Percentiles rank a stretch among this genome's conserved stretches.
phyloP scores from a whole-genome alignment of 1,140 invertebrate species.

The Spodoptera frugiperda region DNA sequence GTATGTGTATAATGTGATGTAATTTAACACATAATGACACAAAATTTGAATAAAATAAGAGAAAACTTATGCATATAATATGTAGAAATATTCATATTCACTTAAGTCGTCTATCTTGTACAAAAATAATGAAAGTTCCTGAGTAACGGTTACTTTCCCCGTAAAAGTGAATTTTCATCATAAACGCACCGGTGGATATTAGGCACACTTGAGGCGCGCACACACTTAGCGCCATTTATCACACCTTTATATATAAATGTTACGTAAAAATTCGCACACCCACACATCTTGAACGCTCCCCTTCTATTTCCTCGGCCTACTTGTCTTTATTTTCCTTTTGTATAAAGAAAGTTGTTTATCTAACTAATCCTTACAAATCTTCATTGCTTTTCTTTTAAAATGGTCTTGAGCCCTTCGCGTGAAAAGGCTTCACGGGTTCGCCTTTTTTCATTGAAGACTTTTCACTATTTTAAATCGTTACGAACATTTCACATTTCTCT shows the following conservation, averaged over 20 bases:
- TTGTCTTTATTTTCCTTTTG: constrained; percentile 36
- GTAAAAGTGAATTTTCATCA: constrained; percentile 51
- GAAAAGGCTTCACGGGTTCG: constrained; percentile 27
- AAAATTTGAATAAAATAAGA: too few species aligned
- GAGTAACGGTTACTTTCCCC: constrained; percentile 33
- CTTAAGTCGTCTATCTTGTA: constrained; percentile 1
- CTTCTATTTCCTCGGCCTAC: constrained; percentile 29
- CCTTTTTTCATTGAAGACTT: constrained; percentile 34
- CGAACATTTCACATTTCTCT: constrained; percentile 23
- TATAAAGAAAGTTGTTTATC: constrained; percentile 47
- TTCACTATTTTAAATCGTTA: constrained; percentile 33
- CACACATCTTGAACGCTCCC: constrained; percentile 18
- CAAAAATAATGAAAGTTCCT: constrained; percentile 40
- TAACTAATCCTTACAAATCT: constrained; percentile 46
- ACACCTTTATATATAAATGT: constrained; percentile 50
- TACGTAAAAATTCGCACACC: constrained; percentile 44
- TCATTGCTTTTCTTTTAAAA: constrained; percentile 35
- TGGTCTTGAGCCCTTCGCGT: constrained; percentile 11
- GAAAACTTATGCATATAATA: neutral
- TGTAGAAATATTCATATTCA: constrained; percentile 13
- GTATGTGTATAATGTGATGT: too few species aligned
- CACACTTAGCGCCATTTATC: constrained; percentile 54
- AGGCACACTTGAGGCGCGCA: constrained; percentile 45
- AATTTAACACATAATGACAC: too few species aligned
- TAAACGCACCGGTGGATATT: constrained; percentile 50